Conservation (phyloP, 2,888 invertebrate genomes). For the Heteropelma amictum region DNA sequence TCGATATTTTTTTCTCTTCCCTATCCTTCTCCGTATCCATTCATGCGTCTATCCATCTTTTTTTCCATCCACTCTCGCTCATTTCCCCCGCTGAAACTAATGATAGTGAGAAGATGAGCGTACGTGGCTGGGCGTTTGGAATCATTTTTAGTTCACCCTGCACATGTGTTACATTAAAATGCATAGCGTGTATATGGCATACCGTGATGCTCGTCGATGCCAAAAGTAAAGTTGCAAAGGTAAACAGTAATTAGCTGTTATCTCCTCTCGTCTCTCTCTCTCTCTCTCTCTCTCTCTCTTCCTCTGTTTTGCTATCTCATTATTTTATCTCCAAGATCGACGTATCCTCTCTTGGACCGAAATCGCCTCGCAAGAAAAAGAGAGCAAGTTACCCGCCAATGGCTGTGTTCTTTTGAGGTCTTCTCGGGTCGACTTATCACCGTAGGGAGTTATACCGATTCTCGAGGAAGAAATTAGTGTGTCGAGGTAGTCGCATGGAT, state of each 20-base stretch:
- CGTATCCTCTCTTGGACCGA: background rate
- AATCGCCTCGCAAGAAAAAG: slow-evolving; percentile 4
- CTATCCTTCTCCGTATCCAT: background rate
- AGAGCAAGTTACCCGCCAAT: slow-evolving; percentile 12
- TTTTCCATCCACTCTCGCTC: background rate
- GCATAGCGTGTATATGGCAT: too few species aligned
- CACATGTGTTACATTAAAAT: too few species aligned
- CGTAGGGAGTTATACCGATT: background rate
- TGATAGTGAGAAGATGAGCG: slow-evolving; percentile 71
- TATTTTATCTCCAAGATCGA: background rate
- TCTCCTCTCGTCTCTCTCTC: background rate
- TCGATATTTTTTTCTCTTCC: background rate
- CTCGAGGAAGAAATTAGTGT: slow-evolving; percentile 19
- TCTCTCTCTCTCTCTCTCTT: background rate
- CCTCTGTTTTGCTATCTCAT: background rate
- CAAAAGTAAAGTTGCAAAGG: background rate
- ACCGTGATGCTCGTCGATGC: slow-evolving; percentile 3
- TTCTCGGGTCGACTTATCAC: background rate
- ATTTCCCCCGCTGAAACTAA: slow-evolving; percentile 68
- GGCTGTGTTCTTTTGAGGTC: slow-evolving; percentile 6
- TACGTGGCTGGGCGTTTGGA: slow-evolving; percentile 72
- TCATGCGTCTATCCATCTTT: background rate
- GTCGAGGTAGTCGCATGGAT: slow-evolving; percentile 2
- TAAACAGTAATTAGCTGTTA: background rate
- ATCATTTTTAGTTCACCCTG: slow-evolving; percentile 47